phyloP scores from a whole-genome alignment of 2,113 vertebrate genomes.

The Vanacampus margaritifer region DNA sequence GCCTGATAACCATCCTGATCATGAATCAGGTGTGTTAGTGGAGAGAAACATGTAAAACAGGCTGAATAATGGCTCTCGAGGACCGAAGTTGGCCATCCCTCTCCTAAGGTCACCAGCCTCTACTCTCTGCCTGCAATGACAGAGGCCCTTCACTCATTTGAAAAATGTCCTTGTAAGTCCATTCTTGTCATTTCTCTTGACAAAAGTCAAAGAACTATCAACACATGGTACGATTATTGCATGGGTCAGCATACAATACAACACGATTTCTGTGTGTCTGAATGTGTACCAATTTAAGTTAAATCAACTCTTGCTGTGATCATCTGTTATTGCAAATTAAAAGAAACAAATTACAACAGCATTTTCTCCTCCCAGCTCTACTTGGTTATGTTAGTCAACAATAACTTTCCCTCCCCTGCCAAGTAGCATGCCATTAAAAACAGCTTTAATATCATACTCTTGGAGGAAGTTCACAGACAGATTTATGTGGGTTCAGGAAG shows the following conservation, averaged over 20 bases:
- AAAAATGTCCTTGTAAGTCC: conserved; percentile 61
- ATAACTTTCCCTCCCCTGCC: conserved; percentile 34
- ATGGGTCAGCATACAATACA: neutral
- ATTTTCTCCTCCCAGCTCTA: neutral
- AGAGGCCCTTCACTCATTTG: conserved; percentile 55
- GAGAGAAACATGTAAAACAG: too few species aligned
- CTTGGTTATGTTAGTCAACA: conserved; percentile 32
- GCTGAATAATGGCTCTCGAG: too few species aligned
- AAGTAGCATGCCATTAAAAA: conserved; percentile 57
- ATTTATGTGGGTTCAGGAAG: conserved; percentile 77
- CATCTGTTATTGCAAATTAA: conserved; percentile 9
- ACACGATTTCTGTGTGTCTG: neutral
- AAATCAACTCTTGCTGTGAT: neutral
- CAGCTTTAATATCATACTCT: conserved; percentile 67
- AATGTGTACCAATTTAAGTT: neutral
- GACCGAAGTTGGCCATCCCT: too few species aligned
- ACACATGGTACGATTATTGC: conserved; percentile 32
- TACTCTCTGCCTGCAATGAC: conserved; percentile 43
- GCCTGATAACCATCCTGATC: too few species aligned
- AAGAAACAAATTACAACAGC: conserved; percentile 10
- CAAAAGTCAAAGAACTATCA: conserved; percentile 39
- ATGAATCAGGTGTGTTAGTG: too few species aligned
- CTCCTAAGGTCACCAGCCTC: conserved; percentile 51
- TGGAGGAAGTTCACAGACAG: conserved; percentile 62
- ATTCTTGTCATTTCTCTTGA: conserved; percentile 62